These are phyloP conservation scores for Plagodis pulveraria DNA, from an alignment of 2,888 invertebrate genomes.

Conservation along the genomic window DNA sequence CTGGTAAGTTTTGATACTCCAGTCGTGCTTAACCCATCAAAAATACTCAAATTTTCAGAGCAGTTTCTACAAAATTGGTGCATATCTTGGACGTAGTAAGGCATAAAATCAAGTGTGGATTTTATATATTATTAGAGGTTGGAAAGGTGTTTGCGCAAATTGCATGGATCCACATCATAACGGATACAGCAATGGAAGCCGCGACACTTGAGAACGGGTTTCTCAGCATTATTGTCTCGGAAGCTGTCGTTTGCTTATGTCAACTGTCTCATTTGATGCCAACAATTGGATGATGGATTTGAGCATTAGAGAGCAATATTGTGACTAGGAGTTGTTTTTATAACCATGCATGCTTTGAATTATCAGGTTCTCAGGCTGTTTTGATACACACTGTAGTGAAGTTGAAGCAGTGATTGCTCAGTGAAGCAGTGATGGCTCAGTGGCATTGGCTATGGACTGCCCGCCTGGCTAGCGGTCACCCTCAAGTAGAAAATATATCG, in stretches of 20 bases:
- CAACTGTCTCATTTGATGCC: constrained; percentile 31
- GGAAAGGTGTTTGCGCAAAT: constrained; percentile 34
- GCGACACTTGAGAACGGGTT: constrained; percentile 29
- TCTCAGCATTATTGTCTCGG: constrained; percentile 24
- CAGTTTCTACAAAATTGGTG: background rate
- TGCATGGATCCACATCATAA: constrained; percentile 40
- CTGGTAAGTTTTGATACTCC: background rate
- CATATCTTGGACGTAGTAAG: background rate
- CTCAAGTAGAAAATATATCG: no score
- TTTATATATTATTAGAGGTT: constrained; percentile 10
- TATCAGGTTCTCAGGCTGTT: no score
- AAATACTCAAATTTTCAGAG: constrained; percentile 4
- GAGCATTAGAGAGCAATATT: constrained; percentile 2
- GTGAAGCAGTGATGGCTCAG: no score
- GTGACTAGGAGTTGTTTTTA: constrained; percentile 5
- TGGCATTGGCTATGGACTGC: no score
- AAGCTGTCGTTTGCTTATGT: constrained; percentile 32
- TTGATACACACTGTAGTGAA: no score
- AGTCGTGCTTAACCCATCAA: constrained; percentile 14
- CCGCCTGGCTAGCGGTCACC: no score
- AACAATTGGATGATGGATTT: constrained; percentile 31
- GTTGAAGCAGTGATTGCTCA: no score
- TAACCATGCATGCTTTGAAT: no score
- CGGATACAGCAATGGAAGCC: constrained; percentile 29
- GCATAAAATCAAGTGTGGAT: constrained; percentile 2